Base-by-base conservation (phyloP, 2,888 invertebrate genomes). In the Colletes collaris region DNA sequence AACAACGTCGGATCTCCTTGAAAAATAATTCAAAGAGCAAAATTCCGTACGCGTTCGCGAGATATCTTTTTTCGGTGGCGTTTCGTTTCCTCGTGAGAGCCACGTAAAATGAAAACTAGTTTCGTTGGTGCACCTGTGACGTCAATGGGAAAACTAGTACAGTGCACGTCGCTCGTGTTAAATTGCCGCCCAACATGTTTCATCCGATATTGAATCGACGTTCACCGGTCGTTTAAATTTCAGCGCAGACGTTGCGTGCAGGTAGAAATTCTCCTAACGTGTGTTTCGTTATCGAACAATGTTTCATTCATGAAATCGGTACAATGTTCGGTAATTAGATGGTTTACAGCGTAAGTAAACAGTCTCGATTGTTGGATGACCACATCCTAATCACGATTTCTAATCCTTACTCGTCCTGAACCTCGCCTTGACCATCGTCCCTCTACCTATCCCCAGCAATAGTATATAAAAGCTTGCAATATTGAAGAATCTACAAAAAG, bases 131-230 rank as follows among this genome's bases (percentile, higher is more conserved):
- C 58, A 13, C 50, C 19, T 27, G 10, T 82, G 81, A 82, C 81
- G 81, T 82, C 80, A 81, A 82, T 73, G 76, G 81, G 67, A 69
- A 77, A 66, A 52, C 27, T 73, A 73, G 74, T 78, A 74, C 67
- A 78, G 80, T 65, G 66, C 69, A 52, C 65, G 66, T 76, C 56
- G 67, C 63, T 73, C 64, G 81, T 67, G 73, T 56, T 40, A 58
- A 73, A 82, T 82, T 59, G 69, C 73, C 73, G 73, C 72, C 73
- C 78, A 52, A 78, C 63, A 59, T 55, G 60, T 64, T 27, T 27
- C 64, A 58, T 58, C 58, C 58, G 67, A 63, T 46, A 64, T 37
- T 13, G 19, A 1, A 13, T 19, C n/a, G 40, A 16, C 7, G n/a
- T 50, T 37, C 46, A 0, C 40, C 56, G 0, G 16, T 27, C 27